These are phyloP conservation scores for Pogonognathellus flavescens DNA, from an alignment of 1,140 invertebrate species.

Conservation along the genomic window DNA sequence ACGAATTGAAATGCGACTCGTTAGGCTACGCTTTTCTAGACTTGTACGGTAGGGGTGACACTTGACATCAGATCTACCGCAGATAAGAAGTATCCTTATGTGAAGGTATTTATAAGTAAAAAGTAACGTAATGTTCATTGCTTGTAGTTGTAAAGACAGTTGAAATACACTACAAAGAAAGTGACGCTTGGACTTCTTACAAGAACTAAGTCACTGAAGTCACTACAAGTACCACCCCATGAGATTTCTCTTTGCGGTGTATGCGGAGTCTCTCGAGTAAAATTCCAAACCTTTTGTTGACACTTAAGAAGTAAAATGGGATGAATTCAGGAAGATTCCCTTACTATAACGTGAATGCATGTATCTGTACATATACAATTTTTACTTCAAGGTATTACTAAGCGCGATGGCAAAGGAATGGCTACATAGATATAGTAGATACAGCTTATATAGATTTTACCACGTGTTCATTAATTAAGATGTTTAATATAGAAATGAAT, in stretches of 20 bases:
- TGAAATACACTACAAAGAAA: conserved; percentile 25
- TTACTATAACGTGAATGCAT: too few relatives aligned
- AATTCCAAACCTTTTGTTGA: conserved; percentile 16
- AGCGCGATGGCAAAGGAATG: too few relatives aligned
- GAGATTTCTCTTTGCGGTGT: conserved; percentile 20
- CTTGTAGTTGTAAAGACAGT: conserved; percentile 30
- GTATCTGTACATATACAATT: too few relatives aligned
- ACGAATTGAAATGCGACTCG: too few relatives aligned
- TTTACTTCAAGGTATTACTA: too few relatives aligned
- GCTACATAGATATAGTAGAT: too few relatives aligned
- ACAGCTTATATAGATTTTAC: too few relatives aligned
- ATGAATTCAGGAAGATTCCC: too few relatives aligned
- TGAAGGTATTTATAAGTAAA: conserved; percentile 12
- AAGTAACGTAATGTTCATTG: conserved; percentile 11
- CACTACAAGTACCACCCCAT: conserved; percentile 10
- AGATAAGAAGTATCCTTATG: conserved; percentile 1
- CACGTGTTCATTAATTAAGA: too few relatives aligned
- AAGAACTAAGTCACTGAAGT: background rate
- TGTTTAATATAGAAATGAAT: too few relatives aligned
- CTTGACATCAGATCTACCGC: conserved; percentile 31
- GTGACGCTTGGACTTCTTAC: conserved; percentile 12
- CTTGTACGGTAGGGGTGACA: conserved; percentile 32
- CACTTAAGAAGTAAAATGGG: too few relatives aligned
- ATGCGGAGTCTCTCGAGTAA: conserved; percentile 13
- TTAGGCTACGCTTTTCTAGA: too few relatives aligned